These are phyloP conservation scores for Ophioninae sp. DNA, from an alignment of 2,888 invertebrate species.

Conservation along the genomic window DNA sequence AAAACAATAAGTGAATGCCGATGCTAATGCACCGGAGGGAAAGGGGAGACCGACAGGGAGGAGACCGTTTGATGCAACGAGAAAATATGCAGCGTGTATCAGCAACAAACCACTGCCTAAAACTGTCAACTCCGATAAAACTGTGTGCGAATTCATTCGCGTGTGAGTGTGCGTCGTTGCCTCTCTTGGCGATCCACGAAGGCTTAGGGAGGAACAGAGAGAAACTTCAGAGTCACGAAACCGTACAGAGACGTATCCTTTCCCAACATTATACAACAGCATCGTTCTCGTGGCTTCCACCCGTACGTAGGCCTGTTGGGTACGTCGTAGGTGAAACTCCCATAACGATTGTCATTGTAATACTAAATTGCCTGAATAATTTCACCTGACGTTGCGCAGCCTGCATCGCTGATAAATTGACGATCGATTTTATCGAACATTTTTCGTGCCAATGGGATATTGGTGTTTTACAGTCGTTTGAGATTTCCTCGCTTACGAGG, in stretches of 20 bases:
- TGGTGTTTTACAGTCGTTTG: not conserved
- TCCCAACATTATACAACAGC: slow-evolving; percentile 50
- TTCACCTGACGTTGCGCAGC: slow-evolving; percentile 41
- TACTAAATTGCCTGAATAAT: slow-evolving; percentile 40
- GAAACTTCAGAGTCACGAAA: slow-evolving; percentile 40
- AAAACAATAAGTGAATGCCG: slow-evolving; percentile 75
- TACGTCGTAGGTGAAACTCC: slow-evolving; percentile 39
- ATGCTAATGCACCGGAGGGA: slow-evolving; percentile 69
- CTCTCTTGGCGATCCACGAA: slow-evolving; percentile 50
- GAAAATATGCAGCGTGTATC: slow-evolving; percentile 61
- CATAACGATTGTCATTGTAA: slow-evolving; percentile 21
- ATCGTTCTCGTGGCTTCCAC: slow-evolving; percentile 28
- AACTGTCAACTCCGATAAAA: slow-evolving; percentile 33
- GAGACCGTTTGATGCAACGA: slow-evolving; percentile 25
- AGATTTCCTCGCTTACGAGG: too few relatives aligned
- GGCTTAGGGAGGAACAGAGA: slow-evolving; percentile 28
- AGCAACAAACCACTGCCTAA: slow-evolving; percentile 29
- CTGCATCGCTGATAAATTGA: slow-evolving; percentile 43
- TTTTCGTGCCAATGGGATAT: not conserved
- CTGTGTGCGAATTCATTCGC: not conserved
- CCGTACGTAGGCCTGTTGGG: slow-evolving; percentile 7
- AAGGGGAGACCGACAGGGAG: slow-evolving; percentile 1
- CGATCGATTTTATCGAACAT: slow-evolving; percentile 25
- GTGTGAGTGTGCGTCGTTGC: slow-evolving; percentile 36
- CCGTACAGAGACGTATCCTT: slow-evolving; percentile 46